phyloP scores from a whole-genome alignment of 2,888 invertebrate genomes.

The Spodoptera littoralis region DNA sequence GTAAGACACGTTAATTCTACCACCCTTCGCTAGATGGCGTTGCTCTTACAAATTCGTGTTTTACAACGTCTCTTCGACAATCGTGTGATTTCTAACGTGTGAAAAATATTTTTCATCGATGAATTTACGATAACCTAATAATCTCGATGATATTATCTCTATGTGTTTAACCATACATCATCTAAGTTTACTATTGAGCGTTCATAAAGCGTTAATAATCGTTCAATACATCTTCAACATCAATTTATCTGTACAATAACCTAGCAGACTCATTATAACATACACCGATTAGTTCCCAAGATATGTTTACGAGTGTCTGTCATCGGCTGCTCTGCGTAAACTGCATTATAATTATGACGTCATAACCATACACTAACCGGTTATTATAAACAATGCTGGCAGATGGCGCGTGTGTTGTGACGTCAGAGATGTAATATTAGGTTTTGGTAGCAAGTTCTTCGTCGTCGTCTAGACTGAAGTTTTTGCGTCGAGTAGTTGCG shows the following conservation, averaged over 20 bases:
- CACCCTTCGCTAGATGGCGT: conserved; percentile 56
- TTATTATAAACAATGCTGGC: conserved; percentile 32
- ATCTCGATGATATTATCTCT: too few relatives aligned
- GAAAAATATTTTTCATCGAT: neutral
- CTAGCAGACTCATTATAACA: conserved; percentile 15
- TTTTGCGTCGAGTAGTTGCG: neutral
- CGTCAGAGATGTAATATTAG: conserved; percentile 27
- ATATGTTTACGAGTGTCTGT: conserved; percentile 45
- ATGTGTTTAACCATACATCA: conserved; percentile 1
- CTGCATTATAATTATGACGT: conserved; percentile 46
- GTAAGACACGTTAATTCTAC: conserved; percentile 21
- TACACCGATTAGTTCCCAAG: conserved; percentile 41
- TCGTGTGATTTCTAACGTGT: too few relatives aligned
- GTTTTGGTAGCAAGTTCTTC: conserved; percentile 5
- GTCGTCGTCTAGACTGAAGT: conserved; percentile 15
- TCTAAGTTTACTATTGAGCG: conserved; percentile 9
- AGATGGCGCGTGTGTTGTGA: conserved; percentile 37
- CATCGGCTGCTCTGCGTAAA: conserved; percentile 32
- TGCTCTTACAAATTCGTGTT: conserved; percentile 2
- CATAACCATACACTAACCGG: conserved; percentile 23
- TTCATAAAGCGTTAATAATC: conserved; percentile 15
- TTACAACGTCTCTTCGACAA: neutral
- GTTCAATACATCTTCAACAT: conserved; percentile 12
- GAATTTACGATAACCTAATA: neutral
- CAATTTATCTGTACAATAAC: conserved; percentile 39